Conservation (phyloP, 2,113 vertebrate species). For the Origma solitaria region DNA sequence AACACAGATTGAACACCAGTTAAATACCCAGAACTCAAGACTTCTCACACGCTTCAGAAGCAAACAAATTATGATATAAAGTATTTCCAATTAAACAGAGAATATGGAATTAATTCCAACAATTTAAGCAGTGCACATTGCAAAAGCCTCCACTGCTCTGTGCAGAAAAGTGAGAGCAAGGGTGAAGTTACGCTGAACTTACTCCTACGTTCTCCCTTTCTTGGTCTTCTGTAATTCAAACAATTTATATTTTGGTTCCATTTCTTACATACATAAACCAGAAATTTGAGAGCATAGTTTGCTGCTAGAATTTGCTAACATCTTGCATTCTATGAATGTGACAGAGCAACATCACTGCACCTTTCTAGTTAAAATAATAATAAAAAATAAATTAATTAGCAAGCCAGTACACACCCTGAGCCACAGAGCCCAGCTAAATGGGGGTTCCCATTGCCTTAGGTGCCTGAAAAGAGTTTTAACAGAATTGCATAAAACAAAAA, state of each 20-base stretch:
- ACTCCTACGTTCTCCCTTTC: not conserved
- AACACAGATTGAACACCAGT: not conserved
- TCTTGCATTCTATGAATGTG: not conserved
- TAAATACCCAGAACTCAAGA: not conserved
- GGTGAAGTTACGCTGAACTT: not conserved
- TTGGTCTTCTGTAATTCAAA: not conserved
- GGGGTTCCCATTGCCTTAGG: not conserved
- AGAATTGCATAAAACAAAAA: not conserved
- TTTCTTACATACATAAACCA: not conserved
- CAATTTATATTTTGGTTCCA: not conserved
- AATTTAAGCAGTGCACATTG: not conserved
- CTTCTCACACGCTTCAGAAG: not conserved
- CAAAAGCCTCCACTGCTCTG: not conserved
- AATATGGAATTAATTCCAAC: not conserved
- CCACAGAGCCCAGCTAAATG: not conserved
- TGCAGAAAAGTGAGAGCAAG: not conserved
- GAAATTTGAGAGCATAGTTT: not conserved
- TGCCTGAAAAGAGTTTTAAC: not conserved
- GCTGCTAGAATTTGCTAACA: not conserved
- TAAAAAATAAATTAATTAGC: not conserved
- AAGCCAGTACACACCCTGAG: not conserved
- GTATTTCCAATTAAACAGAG: not conserved
- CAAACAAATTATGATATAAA: not conserved
- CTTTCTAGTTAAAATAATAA: not conserved
- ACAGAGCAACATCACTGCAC: not conserved